phyloP scores from a whole-genome alignment of 2,113 vertebrate species.

The Vidua macroura region DNA sequence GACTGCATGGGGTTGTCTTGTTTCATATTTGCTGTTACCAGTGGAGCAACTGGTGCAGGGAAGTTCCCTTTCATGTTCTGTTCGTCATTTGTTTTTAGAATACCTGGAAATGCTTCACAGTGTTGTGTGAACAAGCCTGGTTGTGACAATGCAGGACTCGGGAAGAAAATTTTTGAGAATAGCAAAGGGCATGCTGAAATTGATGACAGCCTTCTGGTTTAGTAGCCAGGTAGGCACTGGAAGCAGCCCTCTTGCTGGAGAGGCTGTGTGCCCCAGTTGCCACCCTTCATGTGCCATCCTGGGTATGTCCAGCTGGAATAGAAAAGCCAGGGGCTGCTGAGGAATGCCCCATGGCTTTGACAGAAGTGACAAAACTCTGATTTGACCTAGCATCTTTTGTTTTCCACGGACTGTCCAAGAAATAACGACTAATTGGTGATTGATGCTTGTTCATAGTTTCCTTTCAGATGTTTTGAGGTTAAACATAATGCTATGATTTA shows the following conservation, averaged over 20 bases:
- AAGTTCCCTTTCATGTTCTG: neutral
- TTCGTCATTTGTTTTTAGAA: neutral
- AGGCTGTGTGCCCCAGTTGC: neutral
- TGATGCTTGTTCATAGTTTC: neutral
- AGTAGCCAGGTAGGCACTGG: neutral
- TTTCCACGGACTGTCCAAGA: neutral
- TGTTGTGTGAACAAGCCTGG: neutral
- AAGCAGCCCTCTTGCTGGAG: neutral
- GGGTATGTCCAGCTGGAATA: neutral
- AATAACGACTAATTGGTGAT: neutral
- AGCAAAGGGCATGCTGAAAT: neutral
- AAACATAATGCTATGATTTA: neutral
- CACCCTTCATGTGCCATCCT: neutral
- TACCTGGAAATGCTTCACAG: neutral
- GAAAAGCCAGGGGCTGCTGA: neutral
- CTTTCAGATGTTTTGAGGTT: slow-evolving; percentile 38
- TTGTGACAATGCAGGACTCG: rapidly evolving
- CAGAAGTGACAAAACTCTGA: neutral
- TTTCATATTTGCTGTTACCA: neutral
- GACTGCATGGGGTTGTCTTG: neutral
- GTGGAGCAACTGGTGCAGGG: neutral
- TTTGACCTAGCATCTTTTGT: neutral
- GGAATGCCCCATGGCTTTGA: neutral
- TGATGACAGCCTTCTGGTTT: neutral
- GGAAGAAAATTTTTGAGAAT: neutral